Base-by-base conservation (phyloP, 2,113 vertebrate genomes). In the Brachypodius melanocephalos region DNA sequence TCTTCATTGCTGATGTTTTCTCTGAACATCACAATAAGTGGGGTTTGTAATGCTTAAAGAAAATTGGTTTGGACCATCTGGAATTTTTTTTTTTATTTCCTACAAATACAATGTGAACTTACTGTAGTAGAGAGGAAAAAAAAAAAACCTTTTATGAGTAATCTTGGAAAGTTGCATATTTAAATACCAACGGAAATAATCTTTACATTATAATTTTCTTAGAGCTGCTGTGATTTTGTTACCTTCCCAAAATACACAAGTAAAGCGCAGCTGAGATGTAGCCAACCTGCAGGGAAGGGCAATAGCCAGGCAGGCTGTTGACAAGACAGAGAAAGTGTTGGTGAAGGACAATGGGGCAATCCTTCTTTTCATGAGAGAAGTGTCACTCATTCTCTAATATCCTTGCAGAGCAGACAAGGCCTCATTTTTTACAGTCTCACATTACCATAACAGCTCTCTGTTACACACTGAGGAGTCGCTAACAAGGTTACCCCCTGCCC, bases 381-480 rank as follows among this genome's bases (percentile, higher is more conserved):
- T 71, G 88, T 91, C 93, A 90, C 28, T 95, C 75, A 72, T 80
- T 85, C 75, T 81, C 90, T 91, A 86, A 81, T 32, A 61, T 65
- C 88, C 85, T 94, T 94, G 75, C 57, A 81, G 68, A 86, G 48
- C 79, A 88, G 88, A 81, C 79, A 93, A 93, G 90, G 68, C 87
- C 72, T 84, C 72, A 61, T 95, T 97, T 96, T 93, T 95, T 71
- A 93, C 82, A 77, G 28, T 84, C 40, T 55, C 0, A 1, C 77
- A 94, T 93, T 96, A 96, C 81, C 73, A 92, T 96, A 96, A 95
- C 91, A 68, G 51, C 43, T 80, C 54, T 81, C 88, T 82, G 59
- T 84, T 90, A 86, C 45, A 90, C 63, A 61, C n/a, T 34, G 48
- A 93, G 68, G 51, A 84, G 89, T 61, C 2, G 0, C 79, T 94